Base-by-base conservation (phyloP, 1,140 invertebrate species). In the Saccostrea echinata region DNA sequence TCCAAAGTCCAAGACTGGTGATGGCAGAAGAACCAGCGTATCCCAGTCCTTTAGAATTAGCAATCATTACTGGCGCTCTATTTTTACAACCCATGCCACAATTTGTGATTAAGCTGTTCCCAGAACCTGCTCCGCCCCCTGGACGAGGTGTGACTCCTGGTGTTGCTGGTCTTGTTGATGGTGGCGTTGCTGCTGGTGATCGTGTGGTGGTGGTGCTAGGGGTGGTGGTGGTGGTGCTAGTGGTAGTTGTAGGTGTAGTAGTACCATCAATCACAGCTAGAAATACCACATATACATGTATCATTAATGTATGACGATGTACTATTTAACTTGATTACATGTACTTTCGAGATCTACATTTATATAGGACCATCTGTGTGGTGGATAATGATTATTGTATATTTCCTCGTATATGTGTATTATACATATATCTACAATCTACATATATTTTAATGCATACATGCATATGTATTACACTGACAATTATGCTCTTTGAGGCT, bases 31-130 rank as follows among this genome's bases (percentile, higher is more conserved):
- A 76, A 11, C 68, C 27, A 16, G 21, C 57, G 24, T 24, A 76
- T 76, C 68, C 68, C 68, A 76, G 11, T 76, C 68, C 68, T 76
- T 3, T 11, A 76, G 27, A 76, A 27, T 76, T 76, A 16, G 68
- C 27, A 76, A 30, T 30, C 21, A 9, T 68, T 6, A 76, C 11
- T 76, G 68, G 30, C 30, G 27, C 24, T 76, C 68, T 33, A 3
- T 30, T 27, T 30, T 35, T 76, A 33, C 68, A 76, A 16, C 68
- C 68, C 30, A 76, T 16, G 68, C 68, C 68, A 76, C 68, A 76
- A 27, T 76, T 76, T 16, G 68, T 33, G 30, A 76, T 33, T 1
- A 18, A 27, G 11, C 13, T 24, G 11, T 27, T 30, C 3, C 68
- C 68, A 16, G 68, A 33, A 61, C 55, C 55, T 76, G 27, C n/a